A percentile compares a stretch with the other conserved stretches of the same genome.
These are phyloP conservation scores for Pyrgus malvae DNA, from an alignment of 2,888 invertebrate species.

Conservation along the genomic window DNA sequence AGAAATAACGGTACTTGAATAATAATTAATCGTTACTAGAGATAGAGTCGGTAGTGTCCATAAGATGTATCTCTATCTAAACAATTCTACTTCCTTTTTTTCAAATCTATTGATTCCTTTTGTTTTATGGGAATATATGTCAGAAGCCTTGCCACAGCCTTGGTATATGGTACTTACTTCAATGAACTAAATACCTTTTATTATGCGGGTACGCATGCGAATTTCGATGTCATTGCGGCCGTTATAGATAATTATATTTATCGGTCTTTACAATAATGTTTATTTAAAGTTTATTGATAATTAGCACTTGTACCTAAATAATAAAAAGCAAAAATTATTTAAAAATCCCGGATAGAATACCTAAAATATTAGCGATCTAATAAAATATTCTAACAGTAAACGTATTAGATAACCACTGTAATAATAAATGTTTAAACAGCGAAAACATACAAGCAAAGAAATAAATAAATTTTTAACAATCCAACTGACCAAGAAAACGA, in stretches of 20 bases:
- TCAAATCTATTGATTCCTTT: too few relatives aligned
- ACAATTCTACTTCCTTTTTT: too few relatives aligned
- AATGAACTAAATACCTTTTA: conserved; percentile 14
- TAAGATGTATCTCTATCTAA: too few relatives aligned
- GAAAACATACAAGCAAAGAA: background rate
- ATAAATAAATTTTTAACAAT: background rate
- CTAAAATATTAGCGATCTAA: too few relatives aligned
- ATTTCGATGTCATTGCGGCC: conserved; percentile 11
- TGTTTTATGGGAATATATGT: too few relatives aligned
- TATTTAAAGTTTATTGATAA: background rate
- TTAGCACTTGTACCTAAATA: too few relatives aligned
- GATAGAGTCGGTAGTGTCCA: background rate
- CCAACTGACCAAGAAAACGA: conserved; percentile 12
- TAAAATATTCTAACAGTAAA: too few relatives aligned
- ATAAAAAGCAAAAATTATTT: too few relatives aligned
- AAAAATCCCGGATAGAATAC: too few relatives aligned
- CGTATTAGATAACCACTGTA: too few relatives aligned
- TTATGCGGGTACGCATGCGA: conserved; percentile 20
- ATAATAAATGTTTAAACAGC: too few relatives aligned
- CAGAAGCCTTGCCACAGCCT: conserved; percentile 15
- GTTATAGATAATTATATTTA: conserved; percentile 19
- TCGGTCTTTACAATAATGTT: background rate
- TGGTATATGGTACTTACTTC: conserved; percentile 5
- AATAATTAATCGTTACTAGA: background rate
- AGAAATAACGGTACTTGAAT: background rate